Evolutionary conservation across 2,797 vertebrate genomes (phyloP), one percentile per base, ranked within the genome.

Genomic region (Craterocephalus amniculus): DNA sequence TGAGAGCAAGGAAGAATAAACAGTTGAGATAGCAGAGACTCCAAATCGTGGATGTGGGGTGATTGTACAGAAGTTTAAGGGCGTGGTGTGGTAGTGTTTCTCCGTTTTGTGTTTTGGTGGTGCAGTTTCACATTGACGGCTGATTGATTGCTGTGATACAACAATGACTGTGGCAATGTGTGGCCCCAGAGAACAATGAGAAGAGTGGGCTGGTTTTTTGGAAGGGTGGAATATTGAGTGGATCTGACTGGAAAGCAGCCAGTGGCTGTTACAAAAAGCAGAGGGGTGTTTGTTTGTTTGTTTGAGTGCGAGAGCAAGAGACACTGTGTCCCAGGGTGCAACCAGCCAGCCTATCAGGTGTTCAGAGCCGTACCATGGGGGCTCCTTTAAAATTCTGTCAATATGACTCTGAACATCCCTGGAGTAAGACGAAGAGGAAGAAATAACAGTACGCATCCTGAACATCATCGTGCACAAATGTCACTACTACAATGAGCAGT

Each of bases 201-300:
- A 78, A 75, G 79, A 66, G 82, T 80, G 79, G 85, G 84, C 34
- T 60, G 58, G 24, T 81, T 89, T 90, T 89, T 89, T 87, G 78
- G 83, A 86, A 55, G 85, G 80, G 70, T 83, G 79, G 79, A 83
- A 63, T 92, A 93, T 92, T 87, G 92, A 93, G 76, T 79, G 48
- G 83, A 81, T 88, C 72, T 76, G 85, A 83, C 84, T 93, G 92
- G 92, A 90, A 81, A 52, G 71, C 69, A 74, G 90, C 91, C 91
- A 90, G 63, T 49, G 63, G 85, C 77, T 89, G 82, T 78, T 84
- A 62, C 72, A 81, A 75, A 66, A 78, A 77, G 63, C 1, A 6
- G 51, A 63, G 40, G 72, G 65, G 66, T 45, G 66, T 52, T 60
- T 78, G 67, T 66, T 45, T 68, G 67, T 60, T 32, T 64, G 63